phyloP scores from a whole-genome alignment of 2,888 invertebrate species.

The Incurvaria masculella region DNA sequence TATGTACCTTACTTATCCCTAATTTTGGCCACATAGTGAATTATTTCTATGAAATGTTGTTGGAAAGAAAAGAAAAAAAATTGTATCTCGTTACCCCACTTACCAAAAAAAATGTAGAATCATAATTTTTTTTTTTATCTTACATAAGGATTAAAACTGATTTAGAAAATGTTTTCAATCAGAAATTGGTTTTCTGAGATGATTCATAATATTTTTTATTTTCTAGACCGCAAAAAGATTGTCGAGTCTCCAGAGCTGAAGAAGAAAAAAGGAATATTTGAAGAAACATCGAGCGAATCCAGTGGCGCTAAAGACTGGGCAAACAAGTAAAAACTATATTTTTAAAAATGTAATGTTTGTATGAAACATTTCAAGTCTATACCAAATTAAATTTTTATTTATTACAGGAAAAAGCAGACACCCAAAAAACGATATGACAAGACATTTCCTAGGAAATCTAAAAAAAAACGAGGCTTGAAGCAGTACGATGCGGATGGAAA shows the following conservation, averaged over 20 bases:
- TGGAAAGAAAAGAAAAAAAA: no score
- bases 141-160: background rate
- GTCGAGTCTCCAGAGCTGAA: conserved; percentile 44
- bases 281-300: conserved; percentile 43
- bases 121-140: conserved; percentile 25
- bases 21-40: no score
- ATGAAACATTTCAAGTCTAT: background rate
- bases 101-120: no score
- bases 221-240: conserved; percentile 34
- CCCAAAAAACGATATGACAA: conserved; percentile 24
- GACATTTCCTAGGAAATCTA: conserved; percentile 11
- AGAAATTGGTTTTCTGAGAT: no score
- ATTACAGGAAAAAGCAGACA: conserved; percentile 15
- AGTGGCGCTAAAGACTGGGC: conserved; percentile 40
- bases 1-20: no score
- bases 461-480: conserved; percentile 24
- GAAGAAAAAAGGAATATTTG: conserved; percentile 41
- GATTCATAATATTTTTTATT: background rate
- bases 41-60: no score
- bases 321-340: conserved; percentile 17
- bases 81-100: no score
- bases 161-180: background rate
- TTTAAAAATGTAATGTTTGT: background rate
- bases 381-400: background rate
- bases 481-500: conserved; percentile 43